Percentiles rank a stretch among this genome's conserved stretches.
phyloP scores from a whole-genome alignment of 2,797 vertebrate genomes.

The Microcaecilia unicolor region DNA sequence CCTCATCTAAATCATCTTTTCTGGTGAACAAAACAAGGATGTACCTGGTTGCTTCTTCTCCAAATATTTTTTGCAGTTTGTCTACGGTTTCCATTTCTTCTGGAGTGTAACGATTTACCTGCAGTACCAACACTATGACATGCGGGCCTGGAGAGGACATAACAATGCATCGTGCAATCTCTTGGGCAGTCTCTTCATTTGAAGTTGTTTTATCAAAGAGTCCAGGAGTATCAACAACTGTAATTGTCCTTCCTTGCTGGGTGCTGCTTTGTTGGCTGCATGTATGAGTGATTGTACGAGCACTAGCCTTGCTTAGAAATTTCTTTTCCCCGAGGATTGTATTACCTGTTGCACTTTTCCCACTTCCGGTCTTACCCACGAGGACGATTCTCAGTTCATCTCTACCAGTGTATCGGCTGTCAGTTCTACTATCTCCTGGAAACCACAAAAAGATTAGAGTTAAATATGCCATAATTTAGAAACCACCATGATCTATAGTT shows the following conservation, averaged over 20 bases:
- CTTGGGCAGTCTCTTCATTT: accelerated
- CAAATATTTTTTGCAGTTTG: conserved; percentile 8
- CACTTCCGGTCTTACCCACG: not conserved
- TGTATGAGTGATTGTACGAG: not conserved
- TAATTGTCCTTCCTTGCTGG: not conserved
- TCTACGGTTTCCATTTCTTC: not conserved
- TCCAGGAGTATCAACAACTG: conserved; percentile 12
- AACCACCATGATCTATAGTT: too few relatives aligned
- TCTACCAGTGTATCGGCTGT: too few relatives aligned
- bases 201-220: conserved; percentile 4
- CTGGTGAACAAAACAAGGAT: conserved; percentile 9
- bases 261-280: not conserved
- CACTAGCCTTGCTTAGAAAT: not conserved
- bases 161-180: not conserved
- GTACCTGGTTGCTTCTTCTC: not conserved
- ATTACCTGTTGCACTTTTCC: conserved; percentile 15
- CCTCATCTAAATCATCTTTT: not conserved
- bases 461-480: too few relatives aligned
- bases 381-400: not conserved
- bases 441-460: too few relatives aligned
- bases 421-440: too few relatives aligned
- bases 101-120: not conserved
- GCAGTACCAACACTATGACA: not conserved
- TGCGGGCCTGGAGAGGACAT: not conserved
- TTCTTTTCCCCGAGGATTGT: not conserved